Evolutionary conservation across 2,888 invertebrate genomes (phyloP), one percentile per base, ranked within the genome.

Genomic region (Heliconius erato): DNA sequence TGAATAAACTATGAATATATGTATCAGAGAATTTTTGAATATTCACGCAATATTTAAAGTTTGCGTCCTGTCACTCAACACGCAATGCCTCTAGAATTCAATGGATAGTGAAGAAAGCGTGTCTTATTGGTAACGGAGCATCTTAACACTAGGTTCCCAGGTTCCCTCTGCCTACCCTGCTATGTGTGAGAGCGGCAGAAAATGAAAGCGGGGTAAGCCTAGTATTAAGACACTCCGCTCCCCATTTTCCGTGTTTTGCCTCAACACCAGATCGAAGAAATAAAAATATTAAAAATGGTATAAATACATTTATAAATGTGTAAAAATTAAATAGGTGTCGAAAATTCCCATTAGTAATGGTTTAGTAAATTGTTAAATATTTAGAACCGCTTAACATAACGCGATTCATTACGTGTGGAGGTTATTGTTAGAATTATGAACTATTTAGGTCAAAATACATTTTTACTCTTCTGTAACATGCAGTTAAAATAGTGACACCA

Each of bases 351-450:
- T 72, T 26, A 49, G 14, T 35, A 59, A 76, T 63, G 12, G 63
- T 63, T 76, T 35, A 40, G 35, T 76, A 35, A 63, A 76, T 35
- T 40, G 63, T n/a, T 14, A 6, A 40, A 26, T 63, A 26, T 76
- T 63, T 76, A 76, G 63, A 35, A 63, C 26, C 35, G n/a, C 6
- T 23, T 76, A n/a, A 35, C 59, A 40, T 26, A 76, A 76, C 63
- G 72, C 72, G 26, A 40, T 63, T 63, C 35, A 14, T 63, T n/a
- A 76, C 16, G 63, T 76, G 63, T 76, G 26, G 63, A 76, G 76
- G 76, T 26, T 76, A 76, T 76, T 16, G 23, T 59, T n/a, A 35
- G 59, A 32, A 40, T 6, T 71, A 40, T 44, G n/a, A 63, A 9
- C 63, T 76, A 76, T 63, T n/a, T 76, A 28, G 63, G 63, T 16